Conservation (phyloP, 2,888 invertebrate genomes). For the Tanypteryx hageni region DNA sequence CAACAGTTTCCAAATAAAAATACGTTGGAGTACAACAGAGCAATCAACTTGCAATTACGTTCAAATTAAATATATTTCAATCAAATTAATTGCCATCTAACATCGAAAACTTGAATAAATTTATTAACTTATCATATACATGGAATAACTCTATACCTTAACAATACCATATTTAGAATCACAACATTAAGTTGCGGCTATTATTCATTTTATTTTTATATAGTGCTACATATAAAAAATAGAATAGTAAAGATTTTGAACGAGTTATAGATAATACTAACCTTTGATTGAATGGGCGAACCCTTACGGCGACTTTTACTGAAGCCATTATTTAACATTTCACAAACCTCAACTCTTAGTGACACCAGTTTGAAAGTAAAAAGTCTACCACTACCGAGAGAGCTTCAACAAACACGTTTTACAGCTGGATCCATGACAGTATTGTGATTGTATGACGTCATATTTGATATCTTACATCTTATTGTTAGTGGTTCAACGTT, state of each 20-base stretch:
- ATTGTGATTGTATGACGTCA: slow-evolving; percentile 49
- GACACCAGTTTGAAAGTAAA: slow-evolving; percentile 1
- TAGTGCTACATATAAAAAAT: neutral
- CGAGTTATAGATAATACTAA: slow-evolving; percentile 72
- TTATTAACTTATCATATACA: too few relatives aligned
- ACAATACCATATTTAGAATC: too few relatives aligned
- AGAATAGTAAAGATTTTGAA: neutral
- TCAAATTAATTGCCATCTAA: too few relatives aligned
- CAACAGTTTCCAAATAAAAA: too few relatives aligned
- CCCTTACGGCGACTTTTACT: slow-evolving; percentile 93
- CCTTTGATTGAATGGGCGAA: slow-evolving; percentile 94
- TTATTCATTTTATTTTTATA: too few relatives aligned
- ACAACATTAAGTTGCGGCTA: too few relatives aligned
- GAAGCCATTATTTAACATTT: slow-evolving; percentile 84
- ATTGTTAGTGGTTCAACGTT: neutral
- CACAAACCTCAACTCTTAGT: slow-evolving; percentile 24
- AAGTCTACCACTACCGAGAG: neutral
- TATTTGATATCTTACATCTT: neutral
- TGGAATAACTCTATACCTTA: too few relatives aligned
- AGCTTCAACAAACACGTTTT: slow-evolving; percentile 50
- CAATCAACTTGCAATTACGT: too few relatives aligned
- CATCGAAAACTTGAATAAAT: too few relatives aligned
- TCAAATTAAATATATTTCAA: too few relatives aligned
- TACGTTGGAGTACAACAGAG: too few relatives aligned
- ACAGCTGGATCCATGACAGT: slow-evolving; percentile 51